Evolutionary conservation across 2,888 invertebrate genomes (phyloP).

Genomic region (Matsumyia berberina): DNA sequence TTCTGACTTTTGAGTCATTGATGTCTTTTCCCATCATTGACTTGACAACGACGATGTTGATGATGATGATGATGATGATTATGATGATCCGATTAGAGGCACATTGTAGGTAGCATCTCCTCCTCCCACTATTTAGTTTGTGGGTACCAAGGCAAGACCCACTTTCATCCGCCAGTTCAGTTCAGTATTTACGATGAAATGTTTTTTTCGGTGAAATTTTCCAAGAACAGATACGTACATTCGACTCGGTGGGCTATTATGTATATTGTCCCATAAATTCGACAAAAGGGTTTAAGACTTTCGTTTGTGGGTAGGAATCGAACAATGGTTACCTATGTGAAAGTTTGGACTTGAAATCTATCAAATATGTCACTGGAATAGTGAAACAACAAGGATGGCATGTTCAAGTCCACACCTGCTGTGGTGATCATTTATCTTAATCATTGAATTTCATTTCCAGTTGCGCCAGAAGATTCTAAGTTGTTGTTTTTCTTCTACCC

Average conservation of each 20-base stretch:
- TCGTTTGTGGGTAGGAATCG: conserved; percentile 43
- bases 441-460: conserved; percentile 7
- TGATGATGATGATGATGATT: conserved; percentile 39
- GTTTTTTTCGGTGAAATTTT: conserved; percentile 59
- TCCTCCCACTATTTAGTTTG: conserved; percentile 14
- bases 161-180: conserved; percentile 59
- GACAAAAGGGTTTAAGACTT: conserved; percentile 55
- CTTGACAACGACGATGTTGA: conserved; percentile 30
- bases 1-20: conserved; percentile 41
- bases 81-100: conserved; percentile 64
- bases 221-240: conserved; percentile 24
- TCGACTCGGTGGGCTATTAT: conserved; percentile 47
- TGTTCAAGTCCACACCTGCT: conserved; percentile 10
- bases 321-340: conserved; percentile 53
- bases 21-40: conserved; percentile 6
- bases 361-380: not conserved
- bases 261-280: conserved; percentile 55
- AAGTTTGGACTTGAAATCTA: conserved; percentile 53
- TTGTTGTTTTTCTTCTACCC: conserved; percentile 1
- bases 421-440: conserved; percentile 34
- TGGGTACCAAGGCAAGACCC: conserved; percentile 45
- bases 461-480: too few relatives aligned
- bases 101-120: conserved; percentile 22
- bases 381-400: conserved; percentile 21
- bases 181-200: conserved; percentile 43